Evolutionary conservation across 2,888 invertebrate genomes (phyloP).

Genomic region (Galeopsomyia nigrocyanea): DNA sequence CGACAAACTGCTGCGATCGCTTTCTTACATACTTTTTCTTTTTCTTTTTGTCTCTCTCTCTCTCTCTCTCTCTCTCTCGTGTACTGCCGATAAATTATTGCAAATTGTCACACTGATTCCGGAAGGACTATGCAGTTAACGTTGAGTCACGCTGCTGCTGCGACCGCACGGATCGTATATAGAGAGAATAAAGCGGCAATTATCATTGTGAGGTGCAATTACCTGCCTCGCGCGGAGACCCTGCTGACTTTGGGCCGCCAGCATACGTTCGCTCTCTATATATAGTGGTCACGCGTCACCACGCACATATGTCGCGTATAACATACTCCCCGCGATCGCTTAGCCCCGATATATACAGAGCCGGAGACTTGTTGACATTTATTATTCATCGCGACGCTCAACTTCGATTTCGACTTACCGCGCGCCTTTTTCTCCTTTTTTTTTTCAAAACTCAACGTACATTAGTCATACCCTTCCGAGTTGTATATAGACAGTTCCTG

Average conservation of each 20-base stretch:
- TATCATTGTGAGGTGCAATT: no score
- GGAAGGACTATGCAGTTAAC: slow-evolving; percentile 58
- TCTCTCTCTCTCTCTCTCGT: no score
- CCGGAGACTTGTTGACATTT: slow-evolving; percentile 33
- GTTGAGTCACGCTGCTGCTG: slow-evolving; percentile 51
- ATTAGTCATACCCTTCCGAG: slow-evolving; percentile 10
- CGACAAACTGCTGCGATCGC: background rate
- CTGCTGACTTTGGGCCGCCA: no score
- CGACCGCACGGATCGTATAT: slow-evolving; percentile 36
- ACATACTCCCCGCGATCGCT: background rate
- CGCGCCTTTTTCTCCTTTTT: background rate
- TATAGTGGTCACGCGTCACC: slow-evolving; percentile 37
- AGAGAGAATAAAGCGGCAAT: no score
- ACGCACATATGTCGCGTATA: slow-evolving; percentile 39
- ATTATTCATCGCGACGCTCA: slow-evolving; percentile 25
- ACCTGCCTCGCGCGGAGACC: no score
- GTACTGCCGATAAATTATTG: slow-evolving; percentile 40
- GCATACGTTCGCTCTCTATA: no score
- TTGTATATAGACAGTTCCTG: slow-evolving; percentile 5
- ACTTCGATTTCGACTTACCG: slow-evolving; percentile 5
- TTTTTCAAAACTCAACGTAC: slow-evolving; percentile 22
- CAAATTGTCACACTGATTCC: slow-evolving; percentile 45
- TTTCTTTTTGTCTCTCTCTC: slow-evolving; percentile 13
- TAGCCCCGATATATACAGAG: background rate
- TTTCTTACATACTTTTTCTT: background rate